These are phyloP conservation scores for Bufotes viridis DNA, from an alignment of 2,797 vertebrate genomes.

Conservation along the genomic window DNA sequence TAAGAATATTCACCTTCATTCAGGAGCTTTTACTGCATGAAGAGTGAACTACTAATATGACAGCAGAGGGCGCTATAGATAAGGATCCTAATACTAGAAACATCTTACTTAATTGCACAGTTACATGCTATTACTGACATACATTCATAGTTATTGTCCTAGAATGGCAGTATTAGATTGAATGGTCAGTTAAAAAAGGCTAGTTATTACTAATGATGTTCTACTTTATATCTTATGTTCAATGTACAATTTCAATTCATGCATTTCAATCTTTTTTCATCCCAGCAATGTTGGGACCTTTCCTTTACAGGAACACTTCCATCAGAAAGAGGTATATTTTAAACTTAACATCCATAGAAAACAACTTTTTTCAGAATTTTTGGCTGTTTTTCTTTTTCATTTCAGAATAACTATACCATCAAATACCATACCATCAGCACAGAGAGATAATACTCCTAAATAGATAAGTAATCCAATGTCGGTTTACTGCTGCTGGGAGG, in stretches of 20 bases:
- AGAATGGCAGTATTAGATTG: background rate
- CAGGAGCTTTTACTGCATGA: background rate
- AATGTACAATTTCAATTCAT: background rate
- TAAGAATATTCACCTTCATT: conserved; percentile 16
- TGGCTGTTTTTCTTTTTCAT: no score
- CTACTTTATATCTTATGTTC: background rate
- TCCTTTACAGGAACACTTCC: no score
- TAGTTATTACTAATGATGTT: background rate
- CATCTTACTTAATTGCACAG: background rate
- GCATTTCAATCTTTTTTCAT: background rate
- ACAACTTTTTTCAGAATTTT: no score
- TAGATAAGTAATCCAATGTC: no score
- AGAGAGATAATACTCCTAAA: no score
- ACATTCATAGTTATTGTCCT: background rate
- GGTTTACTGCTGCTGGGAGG: no score
- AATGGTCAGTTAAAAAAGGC: background rate
- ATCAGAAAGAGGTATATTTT: no score
- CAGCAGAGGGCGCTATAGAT: conserved; percentile 25
- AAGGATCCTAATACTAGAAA: background rate
- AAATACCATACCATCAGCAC: no score
- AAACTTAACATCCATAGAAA: no score
- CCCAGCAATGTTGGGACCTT: background rate
- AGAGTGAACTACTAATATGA: background rate
- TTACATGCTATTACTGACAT: background rate
- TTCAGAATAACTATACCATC: no score